Conservation (phyloP, 2,113 vertebrate species). For the Plecotus auritus region DNA sequence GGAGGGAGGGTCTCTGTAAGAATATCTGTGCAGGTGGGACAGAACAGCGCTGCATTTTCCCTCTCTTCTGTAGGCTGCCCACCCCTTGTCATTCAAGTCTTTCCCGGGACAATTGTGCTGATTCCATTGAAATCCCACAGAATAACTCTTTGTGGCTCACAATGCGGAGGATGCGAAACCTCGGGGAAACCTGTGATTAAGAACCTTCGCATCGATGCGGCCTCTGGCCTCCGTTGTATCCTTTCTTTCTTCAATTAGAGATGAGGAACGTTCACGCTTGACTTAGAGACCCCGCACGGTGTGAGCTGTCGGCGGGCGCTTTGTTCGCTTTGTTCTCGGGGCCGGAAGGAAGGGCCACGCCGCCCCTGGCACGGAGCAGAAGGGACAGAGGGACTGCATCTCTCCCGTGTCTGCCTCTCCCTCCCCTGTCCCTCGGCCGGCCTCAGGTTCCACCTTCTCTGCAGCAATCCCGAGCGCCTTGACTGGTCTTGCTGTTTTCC, state of each 20-base stretch:
- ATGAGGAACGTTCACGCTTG: slow-evolving; percentile 60
- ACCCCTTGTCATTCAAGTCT: slow-evolving; percentile 75
- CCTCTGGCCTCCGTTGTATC: slow-evolving; percentile 46
- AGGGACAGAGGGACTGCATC: neutral
- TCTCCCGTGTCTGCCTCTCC: neutral
- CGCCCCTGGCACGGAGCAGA: neutral
- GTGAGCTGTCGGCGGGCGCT: neutral
- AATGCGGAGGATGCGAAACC: slow-evolving; percentile 63
- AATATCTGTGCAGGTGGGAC: slow-evolving; percentile 71
- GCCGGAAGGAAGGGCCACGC: slow-evolving; percentile 15
- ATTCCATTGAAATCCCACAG: slow-evolving; percentile 74
- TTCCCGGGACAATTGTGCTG: slow-evolving; percentile 74
- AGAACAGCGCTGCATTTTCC: slow-evolving; percentile 54
- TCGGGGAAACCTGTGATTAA: slow-evolving; percentile 70
- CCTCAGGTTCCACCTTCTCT: neutral
- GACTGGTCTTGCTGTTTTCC: neutral
- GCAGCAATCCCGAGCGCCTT: neutral
- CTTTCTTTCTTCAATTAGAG: slow-evolving; percentile 62
- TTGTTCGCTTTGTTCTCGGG: slow-evolving; percentile 5
- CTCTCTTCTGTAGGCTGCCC: slow-evolving; percentile 56
- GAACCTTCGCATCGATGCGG: slow-evolving; percentile 32
- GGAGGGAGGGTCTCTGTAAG: slow-evolving; percentile 70
- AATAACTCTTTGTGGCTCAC: slow-evolving; percentile 64
- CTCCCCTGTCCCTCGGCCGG: neutral
- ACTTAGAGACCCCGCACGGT: slow-evolving; percentile 44